Conservation (phyloP, 2,888 invertebrate genomes). For the Bembecia ichneumoniformis region DNA sequence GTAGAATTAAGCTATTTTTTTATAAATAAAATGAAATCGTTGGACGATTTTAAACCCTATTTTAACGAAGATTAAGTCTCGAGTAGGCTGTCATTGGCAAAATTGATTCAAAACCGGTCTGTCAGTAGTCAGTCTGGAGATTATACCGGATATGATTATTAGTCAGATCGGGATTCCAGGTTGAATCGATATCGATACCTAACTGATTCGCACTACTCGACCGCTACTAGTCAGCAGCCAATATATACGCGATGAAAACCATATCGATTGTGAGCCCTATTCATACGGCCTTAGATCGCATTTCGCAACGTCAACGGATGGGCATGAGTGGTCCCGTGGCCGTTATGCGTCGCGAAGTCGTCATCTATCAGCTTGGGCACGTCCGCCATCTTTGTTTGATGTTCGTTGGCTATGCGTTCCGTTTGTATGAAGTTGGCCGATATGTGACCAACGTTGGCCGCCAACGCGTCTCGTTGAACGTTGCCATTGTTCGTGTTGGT, state of each 20-base stretch:
- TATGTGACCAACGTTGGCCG: conserved; percentile 32
- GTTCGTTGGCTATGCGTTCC: conserved; percentile 37
- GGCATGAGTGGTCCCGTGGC: conserved; percentile 31
- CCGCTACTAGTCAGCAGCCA: conserved; percentile 25
- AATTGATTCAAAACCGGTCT: too few relatives aligned
- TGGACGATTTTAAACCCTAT: not conserved
- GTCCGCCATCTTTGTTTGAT: conserved; percentile 26
- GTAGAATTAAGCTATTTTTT: too few relatives aligned
- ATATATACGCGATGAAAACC: conserved; percentile 41
- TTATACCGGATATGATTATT: too few relatives aligned
- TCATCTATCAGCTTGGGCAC: conserved; percentile 29
- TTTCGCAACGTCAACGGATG: conserved; percentile 61
- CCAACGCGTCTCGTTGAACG: conserved; percentile 5
- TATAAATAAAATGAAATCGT: not conserved
- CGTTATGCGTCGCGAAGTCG: conserved; percentile 64
- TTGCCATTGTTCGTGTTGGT: conserved; percentile 41
- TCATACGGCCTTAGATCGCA: conserved; percentile 38
- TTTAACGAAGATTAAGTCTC: too few relatives aligned
- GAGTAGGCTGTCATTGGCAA: too few relatives aligned
- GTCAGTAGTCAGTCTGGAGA: too few relatives aligned
- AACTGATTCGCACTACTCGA: too few relatives aligned
- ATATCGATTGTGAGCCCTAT: conserved; percentile 28
- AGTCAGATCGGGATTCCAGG: too few relatives aligned
- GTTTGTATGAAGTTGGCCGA: conserved; percentile 55
- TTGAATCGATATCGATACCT: too few relatives aligned